phyloP scores from a whole-genome alignment of 2,113 vertebrate genomes.

The Silurus glanis region DNA sequence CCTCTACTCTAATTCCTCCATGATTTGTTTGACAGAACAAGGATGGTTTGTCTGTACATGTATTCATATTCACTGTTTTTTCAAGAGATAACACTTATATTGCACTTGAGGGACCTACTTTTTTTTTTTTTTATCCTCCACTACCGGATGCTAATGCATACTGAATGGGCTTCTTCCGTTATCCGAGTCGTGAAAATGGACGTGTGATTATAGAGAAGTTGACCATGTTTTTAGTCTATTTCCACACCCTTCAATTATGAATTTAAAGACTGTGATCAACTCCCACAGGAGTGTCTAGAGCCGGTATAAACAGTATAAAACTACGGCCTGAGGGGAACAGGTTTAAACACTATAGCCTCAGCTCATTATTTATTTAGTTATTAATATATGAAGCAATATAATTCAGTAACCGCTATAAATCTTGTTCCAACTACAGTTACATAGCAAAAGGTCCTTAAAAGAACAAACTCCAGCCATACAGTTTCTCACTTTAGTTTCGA shows the following conservation, averaged over 20 bases:
- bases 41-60: not conserved
- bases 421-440: not conserved
- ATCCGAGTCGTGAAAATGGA: not conserved
- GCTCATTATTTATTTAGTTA: not conserved
- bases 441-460: not conserved
- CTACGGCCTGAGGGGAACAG: no score
- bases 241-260: not conserved
- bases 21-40: not conserved
- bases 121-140: not conserved
- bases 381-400: not conserved
- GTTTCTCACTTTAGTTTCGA: not conserved
- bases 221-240: not conserved
- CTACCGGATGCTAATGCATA: constrained; percentile 5
- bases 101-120: not conserved
- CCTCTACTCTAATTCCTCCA: not conserved
- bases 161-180: not conserved
- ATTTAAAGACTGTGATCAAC: not conserved
- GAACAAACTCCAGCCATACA: not conserved
- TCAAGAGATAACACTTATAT: not conserved
- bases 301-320: not conserved
- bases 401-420: not conserved
- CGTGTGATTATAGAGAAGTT: not conserved
- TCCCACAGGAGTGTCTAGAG: not conserved
- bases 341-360: not conserved
- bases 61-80: not conserved